Base-by-base conservation (phyloP, 64 coral and sea anemone genomes). In the Pocillopora verrucosa region DNA sequence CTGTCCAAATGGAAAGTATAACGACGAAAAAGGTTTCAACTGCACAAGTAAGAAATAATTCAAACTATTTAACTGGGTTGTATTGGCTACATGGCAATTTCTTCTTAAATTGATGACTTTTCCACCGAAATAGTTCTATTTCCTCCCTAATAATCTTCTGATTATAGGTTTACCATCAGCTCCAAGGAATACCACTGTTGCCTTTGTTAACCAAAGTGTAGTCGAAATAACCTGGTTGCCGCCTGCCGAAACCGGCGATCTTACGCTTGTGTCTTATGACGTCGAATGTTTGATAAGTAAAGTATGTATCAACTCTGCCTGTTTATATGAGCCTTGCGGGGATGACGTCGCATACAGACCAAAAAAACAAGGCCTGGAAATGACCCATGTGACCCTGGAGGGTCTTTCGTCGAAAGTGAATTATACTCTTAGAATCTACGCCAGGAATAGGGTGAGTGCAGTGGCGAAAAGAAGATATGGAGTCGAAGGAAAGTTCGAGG, bases 381-480 rank as follows among this genome's bases (percentile, higher is more conserved):
- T 16, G 14, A 37, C 30, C 0, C 10, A 16, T 0, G 6, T 35
- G 16, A 64, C 58, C 0, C 10, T 37, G 10, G 16, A 26, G 11
- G 7, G 19, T 19, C 59, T 82, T 30, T 59, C 79, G 1, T 9
- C 60, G 12, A 64, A 64, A 64, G 59, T 36, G 0, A 82, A 82
- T 16, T 82, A 82, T 59, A 38, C 34, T 14, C 64, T 60, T 36
- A 82, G 38, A 9, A 82, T 82, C 57, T 36, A 10, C 20, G 59
- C 79, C n/a, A 64, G 36, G 16, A 82, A 82, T 24, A 65, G 79
- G 38, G 79, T 82, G 13, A 82, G 79, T 20, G 60, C 65, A 1
- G 60, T 82, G 34, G 79, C 79, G 2, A 26, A 13, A 82, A 65
- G 60, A 61, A 4, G n/a, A 19, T 16, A 61, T 20, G 14, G 34